A percentile compares a stretch with the other conserved stretches of the same genome.
phyloP scores from a whole-genome alignment of 2,113 vertebrate genomes.

The Sander lucioperca region DNA sequence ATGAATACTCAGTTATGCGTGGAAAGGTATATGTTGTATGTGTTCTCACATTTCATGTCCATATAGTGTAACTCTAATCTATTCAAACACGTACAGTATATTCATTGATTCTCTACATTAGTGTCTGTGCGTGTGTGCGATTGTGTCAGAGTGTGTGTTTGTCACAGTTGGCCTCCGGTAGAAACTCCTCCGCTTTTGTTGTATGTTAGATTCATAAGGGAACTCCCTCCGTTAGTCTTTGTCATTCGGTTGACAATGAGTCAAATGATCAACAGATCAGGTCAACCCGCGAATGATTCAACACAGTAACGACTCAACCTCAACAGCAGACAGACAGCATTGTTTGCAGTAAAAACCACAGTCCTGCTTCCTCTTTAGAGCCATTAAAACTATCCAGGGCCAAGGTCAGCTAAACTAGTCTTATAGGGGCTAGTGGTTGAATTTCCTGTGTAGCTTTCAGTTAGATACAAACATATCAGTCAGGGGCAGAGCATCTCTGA shows the following conservation, averaged over 20 bases:
- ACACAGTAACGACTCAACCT: conserved; percentile 4
- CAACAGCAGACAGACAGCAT: conserved; percentile 55
- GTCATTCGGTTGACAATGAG: conserved; percentile 16
- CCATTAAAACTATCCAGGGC: conserved; percentile 36
- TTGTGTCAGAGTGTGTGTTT: conserved; percentile 59
- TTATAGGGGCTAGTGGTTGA: background rate
- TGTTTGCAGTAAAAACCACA: conserved; percentile 24
- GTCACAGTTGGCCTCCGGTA: conserved; percentile 88
- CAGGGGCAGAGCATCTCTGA: background rate
- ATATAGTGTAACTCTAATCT: conserved; percentile 77
- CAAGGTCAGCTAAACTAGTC: background rate
- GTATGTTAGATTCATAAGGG: conserved; percentile 52
- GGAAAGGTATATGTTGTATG: conserved; percentile 53
- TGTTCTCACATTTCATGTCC: conserved; percentile 71
- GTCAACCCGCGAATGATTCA: conserved; percentile 33
- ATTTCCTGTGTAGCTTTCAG: background rate
- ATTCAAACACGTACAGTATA: conserved; percentile 80
- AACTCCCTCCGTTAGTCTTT: conserved; percentile 33
- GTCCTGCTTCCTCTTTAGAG: conserved; percentile 50
- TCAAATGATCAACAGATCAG: conserved; percentile 19
- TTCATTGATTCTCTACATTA: conserved; percentile 79
- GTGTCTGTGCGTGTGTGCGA: conserved; percentile 47
- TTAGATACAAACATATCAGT: background rate
- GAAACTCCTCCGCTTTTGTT: conserved; percentile 65
- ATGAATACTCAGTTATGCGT: conserved; percentile 35